A percentile compares a stretch with the other conserved stretches of the same genome.
Conservation (phyloP, 2,888 invertebrate genomes). For the Clivina fossor region DNA sequence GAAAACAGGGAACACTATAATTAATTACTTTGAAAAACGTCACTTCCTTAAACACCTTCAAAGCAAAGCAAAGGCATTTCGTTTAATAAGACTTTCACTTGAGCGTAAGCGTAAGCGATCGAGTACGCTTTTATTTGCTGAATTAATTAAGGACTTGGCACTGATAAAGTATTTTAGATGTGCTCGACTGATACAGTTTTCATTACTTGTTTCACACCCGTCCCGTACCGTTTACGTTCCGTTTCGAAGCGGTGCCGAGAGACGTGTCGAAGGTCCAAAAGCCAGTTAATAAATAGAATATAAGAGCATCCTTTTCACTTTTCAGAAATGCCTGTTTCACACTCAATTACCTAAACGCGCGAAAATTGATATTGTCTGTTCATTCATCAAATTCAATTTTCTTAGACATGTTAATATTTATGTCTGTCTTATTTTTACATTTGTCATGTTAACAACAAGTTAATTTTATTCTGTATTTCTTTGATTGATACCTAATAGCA, state of each 20-base stretch:
- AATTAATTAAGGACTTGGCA: constrained; percentile 31
- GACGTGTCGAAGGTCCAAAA: too few relatives aligned
- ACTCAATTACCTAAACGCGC: too few relatives aligned
- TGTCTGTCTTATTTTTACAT: too few relatives aligned
- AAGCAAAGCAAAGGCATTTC: constrained; percentile 34
- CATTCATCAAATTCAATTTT: too few relatives aligned
- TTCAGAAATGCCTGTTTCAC: too few relatives aligned
- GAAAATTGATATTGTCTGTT: too few relatives aligned
- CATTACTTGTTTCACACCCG: constrained; percentile 14
- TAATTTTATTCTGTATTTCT: too few relatives aligned
- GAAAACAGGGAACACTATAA: constrained; percentile 17
- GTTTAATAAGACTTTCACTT: constrained; percentile 33
- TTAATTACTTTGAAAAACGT: constrained; percentile 31
- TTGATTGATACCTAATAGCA: too few relatives aligned
- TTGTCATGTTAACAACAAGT: too few relatives aligned
- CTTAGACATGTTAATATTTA: too few relatives aligned
- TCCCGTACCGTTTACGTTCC: background rate
- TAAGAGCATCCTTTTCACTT: too few relatives aligned
- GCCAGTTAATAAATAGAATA: too few relatives aligned
- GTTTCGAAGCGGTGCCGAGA: background rate
- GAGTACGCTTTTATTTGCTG: constrained; percentile 28
- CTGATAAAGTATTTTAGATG: constrained; percentile 33
- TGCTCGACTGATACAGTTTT: constrained; percentile 28
- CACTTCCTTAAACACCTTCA: constrained; percentile 33
- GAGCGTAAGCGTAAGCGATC: constrained; percentile 27